Percentiles rank a stretch among this genome's conserved stretches.
Evolutionary conservation across 2,797 vertebrate species (phyloP).

Genomic region (Poeciliopsis gracilis): DNA sequence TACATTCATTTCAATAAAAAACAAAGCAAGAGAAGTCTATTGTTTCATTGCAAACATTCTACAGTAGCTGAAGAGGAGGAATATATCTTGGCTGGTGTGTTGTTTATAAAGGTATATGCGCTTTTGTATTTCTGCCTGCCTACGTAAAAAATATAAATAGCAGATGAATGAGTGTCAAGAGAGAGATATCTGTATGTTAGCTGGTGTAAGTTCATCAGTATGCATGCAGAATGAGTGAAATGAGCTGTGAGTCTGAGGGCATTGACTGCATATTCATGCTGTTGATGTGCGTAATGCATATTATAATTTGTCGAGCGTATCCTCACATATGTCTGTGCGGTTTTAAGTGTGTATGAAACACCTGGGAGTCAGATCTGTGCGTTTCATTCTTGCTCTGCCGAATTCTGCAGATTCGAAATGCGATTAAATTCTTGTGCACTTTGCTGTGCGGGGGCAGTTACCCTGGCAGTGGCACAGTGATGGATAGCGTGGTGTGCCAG

Average conservation of each 20-base stretch:
- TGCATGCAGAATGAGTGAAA: constrained; percentile 68
- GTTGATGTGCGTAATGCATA: constrained; percentile 43
- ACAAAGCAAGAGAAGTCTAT: constrained; percentile 70
- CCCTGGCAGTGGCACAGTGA: constrained; percentile 80
- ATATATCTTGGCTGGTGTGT: constrained; percentile 42
- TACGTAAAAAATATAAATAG: constrained; percentile 73
- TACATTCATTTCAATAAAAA: constrained; percentile 70
- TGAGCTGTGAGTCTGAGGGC: constrained; percentile 69
- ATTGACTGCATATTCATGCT: constrained; percentile 64
- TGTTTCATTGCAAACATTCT: constrained; percentile 76
- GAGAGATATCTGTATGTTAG: constrained; percentile 68
- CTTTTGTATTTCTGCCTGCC: constrained; percentile 60
- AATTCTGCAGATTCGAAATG: constrained; percentile 45
- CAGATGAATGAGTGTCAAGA: constrained; percentile 72
- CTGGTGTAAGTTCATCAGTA: constrained; percentile 63
- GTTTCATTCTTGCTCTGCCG: constrained; percentile 39
- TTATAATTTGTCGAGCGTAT: constrained; percentile 38
- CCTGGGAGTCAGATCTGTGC: constrained; percentile 15
- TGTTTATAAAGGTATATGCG: constrained; percentile 56
- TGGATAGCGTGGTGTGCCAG: constrained; percentile 81
- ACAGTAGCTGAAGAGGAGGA: constrained; percentile 59
- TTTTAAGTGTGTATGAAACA: constrained; percentile 27
- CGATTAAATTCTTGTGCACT: constrained; percentile 73
- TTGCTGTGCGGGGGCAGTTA: constrained; percentile 67
- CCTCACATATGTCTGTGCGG: constrained; percentile 29